phyloP scores from a whole-genome alignment of 2,888 invertebrate species.

The Pollenia amentaria region DNA sequence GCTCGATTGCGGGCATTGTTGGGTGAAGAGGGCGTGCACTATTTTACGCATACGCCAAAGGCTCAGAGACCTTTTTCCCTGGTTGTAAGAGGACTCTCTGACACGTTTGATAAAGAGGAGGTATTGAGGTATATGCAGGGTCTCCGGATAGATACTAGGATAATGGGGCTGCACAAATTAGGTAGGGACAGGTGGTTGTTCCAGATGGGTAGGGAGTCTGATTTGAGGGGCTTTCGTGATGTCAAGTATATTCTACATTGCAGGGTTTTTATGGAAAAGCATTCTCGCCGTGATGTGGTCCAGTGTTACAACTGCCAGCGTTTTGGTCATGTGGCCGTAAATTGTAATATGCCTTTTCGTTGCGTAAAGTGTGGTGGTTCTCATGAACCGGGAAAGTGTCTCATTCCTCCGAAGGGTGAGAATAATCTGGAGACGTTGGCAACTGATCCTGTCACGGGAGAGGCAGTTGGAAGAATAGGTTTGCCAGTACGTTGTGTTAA shows the following conservation, averaged over 20 bases:
- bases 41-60: too few species aligned
- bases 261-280: too few species aligned
- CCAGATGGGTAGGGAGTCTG: not conserved
- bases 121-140: too few species aligned
- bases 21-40: too few species aligned
- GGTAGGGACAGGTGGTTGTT: not conserved
- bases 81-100: too few species aligned
- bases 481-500: not conserved
- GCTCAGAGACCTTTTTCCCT: too few species aligned
- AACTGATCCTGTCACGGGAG: not conserved
- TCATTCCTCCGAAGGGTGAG: not conserved
- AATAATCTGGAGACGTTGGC: not conserved
- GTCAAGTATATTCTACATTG: too few species aligned
- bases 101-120: too few species aligned
- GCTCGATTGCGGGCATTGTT: too few species aligned
- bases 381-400: conserved; percentile 16
- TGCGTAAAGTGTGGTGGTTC: conserved; percentile 34
- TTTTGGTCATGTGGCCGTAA: not conserved
- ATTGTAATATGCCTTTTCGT: conserved; percentile 30
- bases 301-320: conserved; percentile 11
- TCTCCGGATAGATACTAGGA: too few species aligned
- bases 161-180: not conserved
- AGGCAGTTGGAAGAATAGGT: not conserved
- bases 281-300: too few species aligned
- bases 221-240: not conserved